Percentiles rank a stretch among this genome's conserved stretches.
Evolutionary conservation across 2,113 vertebrate genomes (phyloP).

Genomic region (Falcunculus frontatus): DNA sequence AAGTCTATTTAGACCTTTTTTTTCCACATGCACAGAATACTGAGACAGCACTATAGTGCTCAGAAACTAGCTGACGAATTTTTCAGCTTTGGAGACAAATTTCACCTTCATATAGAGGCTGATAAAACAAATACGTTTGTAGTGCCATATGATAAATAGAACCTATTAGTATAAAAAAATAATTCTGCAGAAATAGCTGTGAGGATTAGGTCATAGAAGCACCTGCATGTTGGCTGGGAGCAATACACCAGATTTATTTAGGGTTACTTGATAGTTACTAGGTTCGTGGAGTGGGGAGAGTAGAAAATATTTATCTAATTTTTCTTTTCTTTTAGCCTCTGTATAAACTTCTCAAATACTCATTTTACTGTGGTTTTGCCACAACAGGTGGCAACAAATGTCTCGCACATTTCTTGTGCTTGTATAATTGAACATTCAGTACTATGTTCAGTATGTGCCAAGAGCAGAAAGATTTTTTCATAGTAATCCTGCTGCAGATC

Average conservation of each 20-base stretch:
- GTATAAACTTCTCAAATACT: background rate
- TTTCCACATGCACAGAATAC: background rate
- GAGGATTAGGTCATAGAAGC: background rate
- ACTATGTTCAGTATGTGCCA: background rate
- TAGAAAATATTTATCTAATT: background rate
- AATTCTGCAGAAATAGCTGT: constrained; percentile 42
- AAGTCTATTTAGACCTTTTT: background rate
- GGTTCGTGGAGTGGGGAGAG: background rate
- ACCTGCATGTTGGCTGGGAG: constrained; percentile 9
- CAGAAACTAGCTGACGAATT: background rate
- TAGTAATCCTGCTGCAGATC: background rate
- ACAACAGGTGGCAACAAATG: background rate
- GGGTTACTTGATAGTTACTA: background rate
- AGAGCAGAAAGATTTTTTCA: background rate
- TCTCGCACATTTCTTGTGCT: background rate
- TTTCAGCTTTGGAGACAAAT: constrained; percentile 28
- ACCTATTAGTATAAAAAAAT: constrained; percentile 54
- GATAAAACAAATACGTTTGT: constrained; percentile 47
- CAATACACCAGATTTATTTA: constrained; percentile 36
- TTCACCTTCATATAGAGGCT: background rate
- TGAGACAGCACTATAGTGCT: background rate
- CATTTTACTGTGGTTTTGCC: background rate
- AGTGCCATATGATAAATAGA: constrained; percentile 43
- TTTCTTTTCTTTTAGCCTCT: background rate
- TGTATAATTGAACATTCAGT: background rate